Evolutionary conservation across 2,888 invertebrate species (phyloP), one percentile per base, ranked within the genome.

Genomic region (Carcina quercana): DNA sequence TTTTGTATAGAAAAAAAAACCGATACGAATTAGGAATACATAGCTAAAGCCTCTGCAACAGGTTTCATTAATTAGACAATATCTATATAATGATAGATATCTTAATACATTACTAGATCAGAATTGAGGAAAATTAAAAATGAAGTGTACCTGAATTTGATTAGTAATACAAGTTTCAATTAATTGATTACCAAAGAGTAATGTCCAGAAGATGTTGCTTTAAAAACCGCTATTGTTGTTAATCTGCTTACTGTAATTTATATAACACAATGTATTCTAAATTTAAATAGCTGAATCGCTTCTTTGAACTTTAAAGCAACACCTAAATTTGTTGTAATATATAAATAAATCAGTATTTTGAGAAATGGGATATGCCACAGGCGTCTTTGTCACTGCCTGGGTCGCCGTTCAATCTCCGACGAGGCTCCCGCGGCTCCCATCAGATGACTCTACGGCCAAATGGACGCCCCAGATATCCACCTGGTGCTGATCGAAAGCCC

Each of bases 331-430:
- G 13, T 27, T 12, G 14, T 13, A n/a, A n/a, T n/a, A n/a, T n/a
- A n/a, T n/a, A 12, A 13, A 28, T 34, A 34, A 43, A 40, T 31
- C 33, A 37, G 32, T 46, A 28, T 50, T 44, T 52, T 64, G 43
- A 64, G 44, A 33, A 35, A 28, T 40, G 36, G n/a, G 43, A 40
- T 58, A 50, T 65, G 53, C 45, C 35, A 34, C 90, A 97, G 97
- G 94, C 96, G 68, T 97, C 97, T 80, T 89, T 96, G 74, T 97
- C 97, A 82, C 90, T 98, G 70, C 97, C 97, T 60, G 97, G 97
- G 58, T 97, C 97, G 54, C 97, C 97, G 56, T 97, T 96, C 90
- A 95, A 95, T 86, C 87, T 93, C 59, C 91, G 97, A 43, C 90
- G 96, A 53, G 94, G 93, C 50, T 95, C 95, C 58, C 89, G 94